Conservation (phyloP, 2,797 vertebrate species). For the Protonibea diacanthus region DNA sequence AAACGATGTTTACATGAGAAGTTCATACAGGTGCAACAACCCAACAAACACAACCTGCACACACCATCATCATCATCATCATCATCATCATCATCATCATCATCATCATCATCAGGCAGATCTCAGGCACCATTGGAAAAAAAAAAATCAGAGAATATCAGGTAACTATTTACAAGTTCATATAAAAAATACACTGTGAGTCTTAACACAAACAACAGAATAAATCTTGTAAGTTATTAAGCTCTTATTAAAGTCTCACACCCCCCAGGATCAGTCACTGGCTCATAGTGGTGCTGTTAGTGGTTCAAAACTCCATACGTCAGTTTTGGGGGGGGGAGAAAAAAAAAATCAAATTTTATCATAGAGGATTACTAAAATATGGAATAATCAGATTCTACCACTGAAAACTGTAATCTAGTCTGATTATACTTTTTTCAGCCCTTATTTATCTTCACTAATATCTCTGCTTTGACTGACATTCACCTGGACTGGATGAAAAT, state of each 20-base stretch:
- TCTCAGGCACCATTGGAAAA: conserved; percentile 33
- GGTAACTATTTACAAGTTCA: conserved; percentile 73
- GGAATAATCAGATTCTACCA: conserved; percentile 5
- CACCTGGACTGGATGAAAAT: neutral
- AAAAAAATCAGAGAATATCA: conserved; percentile 23
- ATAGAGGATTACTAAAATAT: conserved; percentile 8
- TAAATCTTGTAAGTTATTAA: conserved; percentile 12
- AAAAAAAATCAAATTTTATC: neutral
- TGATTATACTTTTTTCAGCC: neutral
- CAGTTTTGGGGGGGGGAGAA: too few relatives aligned
- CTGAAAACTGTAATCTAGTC: conserved; percentile 2
- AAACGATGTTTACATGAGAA: conserved; percentile 2
- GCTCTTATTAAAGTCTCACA: conserved; percentile 2
- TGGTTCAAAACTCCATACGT: neutral
- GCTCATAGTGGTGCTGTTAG: neutral
- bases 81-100: conserved; percentile 4
- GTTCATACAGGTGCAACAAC: neutral
- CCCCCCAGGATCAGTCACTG: neutral
- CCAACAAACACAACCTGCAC: neutral
- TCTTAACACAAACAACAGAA: conserved; percentile 26
- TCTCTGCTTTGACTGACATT: neutral
- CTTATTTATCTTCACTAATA: neutral
- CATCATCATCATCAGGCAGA: conserved; percentile 28
- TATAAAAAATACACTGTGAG: conserved; percentile 48
- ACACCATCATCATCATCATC: conserved; percentile 9